Percentiles rank a stretch among this genome's conserved stretches.
Conservation (phyloP, 2,113 vertebrate genomes). For the Phycodurus eques region DNA sequence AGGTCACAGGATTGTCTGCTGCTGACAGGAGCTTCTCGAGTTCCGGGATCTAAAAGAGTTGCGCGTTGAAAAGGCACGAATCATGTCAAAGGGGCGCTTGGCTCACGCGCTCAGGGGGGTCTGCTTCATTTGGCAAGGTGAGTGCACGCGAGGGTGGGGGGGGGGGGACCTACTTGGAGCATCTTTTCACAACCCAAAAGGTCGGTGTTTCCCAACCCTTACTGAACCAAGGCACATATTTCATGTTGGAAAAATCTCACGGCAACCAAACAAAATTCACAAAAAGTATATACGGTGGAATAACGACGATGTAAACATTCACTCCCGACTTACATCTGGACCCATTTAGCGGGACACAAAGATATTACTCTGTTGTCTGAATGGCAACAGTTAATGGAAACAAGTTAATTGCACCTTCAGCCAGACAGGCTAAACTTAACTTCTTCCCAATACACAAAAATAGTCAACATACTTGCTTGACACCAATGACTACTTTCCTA, state of each 20-base stretch:
- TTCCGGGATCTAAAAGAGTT: constrained; percentile 33
- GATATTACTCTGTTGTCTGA: neutral
- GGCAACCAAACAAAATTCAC: too few relatives aligned
- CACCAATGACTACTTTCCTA: too few relatives aligned
- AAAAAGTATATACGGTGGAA: neutral
- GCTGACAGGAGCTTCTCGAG: constrained; percentile 46
- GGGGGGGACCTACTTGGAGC: neutral
- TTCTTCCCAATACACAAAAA: too few relatives aligned
- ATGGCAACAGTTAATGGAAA: neutral
- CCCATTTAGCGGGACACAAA: neutral
- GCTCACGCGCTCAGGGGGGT: constrained; percentile 66
- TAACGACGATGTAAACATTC: neutral
- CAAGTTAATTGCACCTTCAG: neutral
- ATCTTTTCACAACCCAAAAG: neutral
- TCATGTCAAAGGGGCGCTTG: constrained; percentile 62
- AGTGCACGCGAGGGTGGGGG: constrained; percentile 34
- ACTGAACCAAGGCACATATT: too few relatives aligned
- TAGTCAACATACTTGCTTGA: too few relatives aligned
- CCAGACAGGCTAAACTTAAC: neutral
- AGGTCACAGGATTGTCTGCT: constrained; percentile 33
- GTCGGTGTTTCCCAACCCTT: neutral
- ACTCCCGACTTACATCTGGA: neutral
- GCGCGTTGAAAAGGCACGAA: constrained; percentile 35
- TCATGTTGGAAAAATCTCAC: neutral
- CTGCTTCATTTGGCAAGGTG: constrained; percentile 70